Evolutionary conservation across 2,113 vertebrate genomes (phyloP).

Genomic region (Psephotus haematonotus): DNA sequence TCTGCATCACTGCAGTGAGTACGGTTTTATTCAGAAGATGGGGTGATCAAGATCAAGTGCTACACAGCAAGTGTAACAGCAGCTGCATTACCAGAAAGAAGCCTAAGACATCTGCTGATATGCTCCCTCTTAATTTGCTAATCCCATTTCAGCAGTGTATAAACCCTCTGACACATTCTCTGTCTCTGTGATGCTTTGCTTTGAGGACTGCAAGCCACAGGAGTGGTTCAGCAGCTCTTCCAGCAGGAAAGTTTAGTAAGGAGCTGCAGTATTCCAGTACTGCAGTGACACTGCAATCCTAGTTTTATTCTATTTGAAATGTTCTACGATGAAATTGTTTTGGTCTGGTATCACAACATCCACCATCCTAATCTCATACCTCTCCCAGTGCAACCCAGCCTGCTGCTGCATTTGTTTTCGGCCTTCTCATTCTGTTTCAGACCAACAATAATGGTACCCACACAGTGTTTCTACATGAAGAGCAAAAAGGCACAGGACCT

Average conservation of each 20-base stretch:
- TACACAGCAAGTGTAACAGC: background rate
- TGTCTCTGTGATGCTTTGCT: background rate
- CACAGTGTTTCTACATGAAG: background rate
- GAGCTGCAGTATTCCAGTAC: background rate
- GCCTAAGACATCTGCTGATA: background rate
- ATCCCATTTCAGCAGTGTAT: background rate
- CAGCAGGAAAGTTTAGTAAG: background rate
- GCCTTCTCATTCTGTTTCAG: background rate
- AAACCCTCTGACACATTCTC: background rate
- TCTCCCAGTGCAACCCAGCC: background rate
- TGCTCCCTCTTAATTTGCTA: background rate
- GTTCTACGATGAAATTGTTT: background rate
- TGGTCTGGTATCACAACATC: background rate
- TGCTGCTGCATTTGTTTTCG: background rate
- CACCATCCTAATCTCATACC: background rate
- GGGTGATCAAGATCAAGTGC: background rate
- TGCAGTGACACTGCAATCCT: background rate
- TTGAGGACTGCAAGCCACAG: background rate
- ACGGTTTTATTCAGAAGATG: background rate
- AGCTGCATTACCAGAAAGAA: background rate
- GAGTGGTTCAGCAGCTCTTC: background rate
- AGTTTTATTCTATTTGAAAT: background rate
- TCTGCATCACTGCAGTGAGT: background rate
- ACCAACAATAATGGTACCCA: background rate
- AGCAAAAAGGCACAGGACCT: background rate